Base-by-base conservation (phyloP, 2,797 vertebrate species). In the Sphenopsis melanotis region DNA sequence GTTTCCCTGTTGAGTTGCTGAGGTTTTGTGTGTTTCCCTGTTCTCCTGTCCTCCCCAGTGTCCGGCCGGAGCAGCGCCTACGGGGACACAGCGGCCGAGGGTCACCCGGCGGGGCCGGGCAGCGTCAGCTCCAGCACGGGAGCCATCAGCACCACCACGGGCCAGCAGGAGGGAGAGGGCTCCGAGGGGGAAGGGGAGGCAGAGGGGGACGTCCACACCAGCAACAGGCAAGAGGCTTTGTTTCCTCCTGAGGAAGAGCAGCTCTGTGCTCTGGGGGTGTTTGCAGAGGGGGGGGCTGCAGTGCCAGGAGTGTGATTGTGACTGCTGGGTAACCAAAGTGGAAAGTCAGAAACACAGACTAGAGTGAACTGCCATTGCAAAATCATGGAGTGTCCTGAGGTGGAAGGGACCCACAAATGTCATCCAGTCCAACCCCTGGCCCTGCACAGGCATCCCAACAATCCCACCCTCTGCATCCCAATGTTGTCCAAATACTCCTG, bases 61-160 rank as follows among this genome's bases (percentile, higher is more conserved):
- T 99, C 99, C 9, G 99, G 99, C 66, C 98, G 99, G 53, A 99
- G 99, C 95, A 99, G 99, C 66, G 99, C 99, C 6, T 99, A 99
- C 4, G 99, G 99, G 5, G 99, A 99, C 95, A 98, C 98, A 0
- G 82, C 99, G 5, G 99, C 98, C 0, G 99, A 99, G 95, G 99
- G 99, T 10, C 99, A 99, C 83, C 98, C 99, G 1, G 98, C 99
- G 0, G 99, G 99, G 37, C 99, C 99, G 4, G 99, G 99, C 92
- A 99, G 99, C 1, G 97, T 99, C 95, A 99, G 99, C 96, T 99
- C 99, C 2, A 99, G 99, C 97, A 99, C 99, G 0, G 99, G 99
- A 0, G 99, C 99, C 63, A 99, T 99, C 97, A 99, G 99, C 96
- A 99, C 99, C 81, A 98, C 99, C 86, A 98, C 99, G 2, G 99